Evolutionary conservation across 1,140 invertebrate species (phyloP).

Genomic region (Anoplolepis gracilipes): DNA sequence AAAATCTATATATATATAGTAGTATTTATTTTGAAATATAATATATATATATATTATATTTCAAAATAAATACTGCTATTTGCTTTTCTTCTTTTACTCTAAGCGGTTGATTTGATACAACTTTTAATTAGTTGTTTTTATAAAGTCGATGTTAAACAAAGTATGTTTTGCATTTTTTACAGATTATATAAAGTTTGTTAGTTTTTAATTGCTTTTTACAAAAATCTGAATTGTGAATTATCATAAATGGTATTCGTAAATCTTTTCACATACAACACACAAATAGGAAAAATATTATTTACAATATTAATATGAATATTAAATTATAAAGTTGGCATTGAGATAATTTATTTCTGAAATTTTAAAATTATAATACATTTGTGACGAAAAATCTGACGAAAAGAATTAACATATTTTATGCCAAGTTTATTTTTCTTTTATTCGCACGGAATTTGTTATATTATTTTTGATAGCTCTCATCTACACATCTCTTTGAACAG

Average conservation of each 20-base stretch:
- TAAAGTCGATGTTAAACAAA: conserved; percentile 36
- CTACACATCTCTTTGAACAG: neutral
- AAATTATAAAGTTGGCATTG: neutral
- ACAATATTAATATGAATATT: neutral
- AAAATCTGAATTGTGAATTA: conserved; percentile 33
- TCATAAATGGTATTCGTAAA: neutral
- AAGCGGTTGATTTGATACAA: conserved; percentile 39
- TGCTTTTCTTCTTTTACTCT: neutral
- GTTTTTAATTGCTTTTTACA: conserved; percentile 1
- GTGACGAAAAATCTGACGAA: too few species aligned
- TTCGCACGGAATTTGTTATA: neutral
- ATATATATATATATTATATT: too few species aligned
- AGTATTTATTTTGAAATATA: too few species aligned
- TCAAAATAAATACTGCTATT: conserved; percentile 28
- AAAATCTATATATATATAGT: too few species aligned
- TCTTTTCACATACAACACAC: conserved; percentile 1
- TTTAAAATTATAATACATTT: neutral
- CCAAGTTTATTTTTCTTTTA: conserved; percentile 27
- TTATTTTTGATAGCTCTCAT: neutral
- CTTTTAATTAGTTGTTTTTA: conserved; percentile 45
- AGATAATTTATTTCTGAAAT: neutral
- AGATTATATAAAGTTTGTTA: conserved; percentile 12
- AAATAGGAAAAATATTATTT: neutral
- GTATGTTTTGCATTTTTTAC: conserved; percentile 19
- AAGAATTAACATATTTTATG: neutral